Percentiles rank a stretch among this genome's conserved stretches.
These are phyloP conservation scores for Bucco capensis DNA, from an alignment of 2,113 vertebrate species.

Conservation along the genomic window DNA sequence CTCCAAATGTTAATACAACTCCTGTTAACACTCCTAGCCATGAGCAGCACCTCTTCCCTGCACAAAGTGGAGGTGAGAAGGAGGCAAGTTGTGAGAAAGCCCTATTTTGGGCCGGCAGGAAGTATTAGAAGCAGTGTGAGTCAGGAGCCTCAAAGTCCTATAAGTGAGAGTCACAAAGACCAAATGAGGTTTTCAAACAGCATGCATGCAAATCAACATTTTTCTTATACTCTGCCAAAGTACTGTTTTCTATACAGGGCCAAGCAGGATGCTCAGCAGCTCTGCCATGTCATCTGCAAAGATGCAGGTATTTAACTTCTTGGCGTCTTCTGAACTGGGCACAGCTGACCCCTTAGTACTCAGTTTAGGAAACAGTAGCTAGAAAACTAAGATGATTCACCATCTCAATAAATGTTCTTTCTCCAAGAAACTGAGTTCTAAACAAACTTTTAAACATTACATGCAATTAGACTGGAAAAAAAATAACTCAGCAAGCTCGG, in stretches of 20 bases:
- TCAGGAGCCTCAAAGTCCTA: background rate
- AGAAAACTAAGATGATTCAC: background rate
- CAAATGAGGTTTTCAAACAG: background rate
- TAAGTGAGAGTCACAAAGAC: background rate
- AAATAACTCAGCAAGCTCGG: background rate
- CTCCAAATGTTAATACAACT: background rate
- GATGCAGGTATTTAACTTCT: background rate
- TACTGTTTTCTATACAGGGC: background rate
- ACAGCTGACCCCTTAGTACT: background rate
- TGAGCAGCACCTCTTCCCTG: background rate
- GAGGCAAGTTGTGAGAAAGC: background rate
- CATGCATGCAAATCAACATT: background rate
- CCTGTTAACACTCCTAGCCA: background rate
- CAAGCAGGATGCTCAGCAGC: background rate
- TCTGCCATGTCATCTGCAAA: background rate
- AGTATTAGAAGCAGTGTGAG: background rate
- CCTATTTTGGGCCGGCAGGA: background rate
- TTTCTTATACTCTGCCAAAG: background rate
- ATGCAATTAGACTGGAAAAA: background rate
- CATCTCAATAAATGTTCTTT: background rate
- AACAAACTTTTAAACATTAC: background rate
- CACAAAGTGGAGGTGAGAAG: background rate
- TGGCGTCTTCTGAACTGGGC: accelerated
- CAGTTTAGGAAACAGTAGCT: background rate
- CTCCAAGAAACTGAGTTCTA: background rate